Evolutionary conservation across 1,140 invertebrate species (phyloP).

Genomic region (Anagrus nilaparvatae): DNA sequence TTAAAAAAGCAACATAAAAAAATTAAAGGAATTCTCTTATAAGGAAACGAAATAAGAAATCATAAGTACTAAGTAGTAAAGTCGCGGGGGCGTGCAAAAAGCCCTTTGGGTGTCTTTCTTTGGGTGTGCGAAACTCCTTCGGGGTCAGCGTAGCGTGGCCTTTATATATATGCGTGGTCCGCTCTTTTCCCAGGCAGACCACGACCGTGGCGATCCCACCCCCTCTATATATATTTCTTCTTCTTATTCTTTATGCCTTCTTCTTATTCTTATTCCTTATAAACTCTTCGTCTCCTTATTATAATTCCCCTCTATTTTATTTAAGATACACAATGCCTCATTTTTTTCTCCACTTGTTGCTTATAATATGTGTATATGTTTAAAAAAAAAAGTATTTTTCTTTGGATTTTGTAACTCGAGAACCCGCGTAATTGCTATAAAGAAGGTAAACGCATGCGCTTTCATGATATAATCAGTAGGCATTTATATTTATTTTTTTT

Average conservation of each 20-base stretch:
- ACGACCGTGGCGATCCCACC: conserved; percentile 39
- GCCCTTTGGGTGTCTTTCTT: background rate
- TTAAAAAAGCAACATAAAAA: too few species aligned
- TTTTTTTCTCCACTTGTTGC: conserved; percentile 7
- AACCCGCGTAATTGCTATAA: too few species aligned
- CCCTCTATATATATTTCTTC: too few species aligned
- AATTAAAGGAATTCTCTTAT: too few species aligned
- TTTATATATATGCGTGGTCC: conserved; percentile 29
- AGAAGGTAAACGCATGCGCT: too few species aligned
- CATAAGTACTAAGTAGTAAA: background rate
- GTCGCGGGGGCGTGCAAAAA: conserved; percentile 6
- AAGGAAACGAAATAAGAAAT: too few species aligned
- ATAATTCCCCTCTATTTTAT: conserved; percentile 17
- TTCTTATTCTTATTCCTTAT: background rate
- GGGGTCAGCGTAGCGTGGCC: conserved; percentile 41
- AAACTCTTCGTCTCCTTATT: conserved; percentile 12
- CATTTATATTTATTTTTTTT: too few species aligned
- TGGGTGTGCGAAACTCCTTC: conserved; percentile 12
- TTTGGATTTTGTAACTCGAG: too few species aligned
- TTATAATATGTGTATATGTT: too few species aligned
- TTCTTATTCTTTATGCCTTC: background rate
- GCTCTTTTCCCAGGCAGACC: conserved; percentile 39
- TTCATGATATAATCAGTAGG: too few species aligned
- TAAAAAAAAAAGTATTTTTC: too few species aligned
- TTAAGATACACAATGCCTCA: conserved; percentile 7